These are phyloP conservation scores for Galagoides demidoff DNA, from an alignment of 2,797 vertebrate species.

Conservation along the genomic window DNA sequence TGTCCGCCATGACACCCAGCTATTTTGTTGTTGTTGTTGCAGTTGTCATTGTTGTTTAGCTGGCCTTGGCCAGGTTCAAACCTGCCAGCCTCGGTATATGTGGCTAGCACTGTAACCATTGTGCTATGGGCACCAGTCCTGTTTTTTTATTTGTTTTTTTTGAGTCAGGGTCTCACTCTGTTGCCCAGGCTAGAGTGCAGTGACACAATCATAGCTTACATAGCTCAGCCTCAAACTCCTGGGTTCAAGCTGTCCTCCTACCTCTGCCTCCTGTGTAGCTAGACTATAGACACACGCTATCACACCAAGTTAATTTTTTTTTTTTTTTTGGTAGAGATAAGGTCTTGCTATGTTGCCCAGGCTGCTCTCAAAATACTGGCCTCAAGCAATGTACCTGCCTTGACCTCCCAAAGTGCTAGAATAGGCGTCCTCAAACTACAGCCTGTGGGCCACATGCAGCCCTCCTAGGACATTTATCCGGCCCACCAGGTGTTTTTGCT, in stretches of 20 bases:
- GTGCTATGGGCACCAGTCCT: too few relatives aligned
- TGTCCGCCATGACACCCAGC: too few relatives aligned
- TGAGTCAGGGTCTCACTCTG: background rate
- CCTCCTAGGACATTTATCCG: too few relatives aligned
- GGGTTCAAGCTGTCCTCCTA: background rate
- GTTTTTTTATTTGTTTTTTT: background rate
- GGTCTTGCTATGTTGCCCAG: background rate
- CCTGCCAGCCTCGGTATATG: too few relatives aligned
- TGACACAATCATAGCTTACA: background rate
- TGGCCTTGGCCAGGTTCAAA: too few relatives aligned
- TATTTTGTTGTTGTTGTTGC: too few relatives aligned
- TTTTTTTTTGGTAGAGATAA: background rate
- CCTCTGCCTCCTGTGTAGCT: background rate
- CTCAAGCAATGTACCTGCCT: background rate
- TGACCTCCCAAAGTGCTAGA: background rate
- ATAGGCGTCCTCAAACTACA: too few relatives aligned
- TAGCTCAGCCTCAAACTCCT: background rate
- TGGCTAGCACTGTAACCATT: too few relatives aligned
- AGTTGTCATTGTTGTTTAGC: too few relatives aligned
- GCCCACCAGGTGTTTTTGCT: too few relatives aligned
- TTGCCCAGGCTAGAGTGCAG: background rate
- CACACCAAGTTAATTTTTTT: background rate
- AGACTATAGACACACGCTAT: background rate
- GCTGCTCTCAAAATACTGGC: background rate
- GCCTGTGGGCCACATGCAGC: too few relatives aligned